Evolutionary conservation across 2,113 vertebrate species (phyloP), one percentile per base, ranked within the genome.

Genomic region (Amphilophus citrinellus): DNA sequence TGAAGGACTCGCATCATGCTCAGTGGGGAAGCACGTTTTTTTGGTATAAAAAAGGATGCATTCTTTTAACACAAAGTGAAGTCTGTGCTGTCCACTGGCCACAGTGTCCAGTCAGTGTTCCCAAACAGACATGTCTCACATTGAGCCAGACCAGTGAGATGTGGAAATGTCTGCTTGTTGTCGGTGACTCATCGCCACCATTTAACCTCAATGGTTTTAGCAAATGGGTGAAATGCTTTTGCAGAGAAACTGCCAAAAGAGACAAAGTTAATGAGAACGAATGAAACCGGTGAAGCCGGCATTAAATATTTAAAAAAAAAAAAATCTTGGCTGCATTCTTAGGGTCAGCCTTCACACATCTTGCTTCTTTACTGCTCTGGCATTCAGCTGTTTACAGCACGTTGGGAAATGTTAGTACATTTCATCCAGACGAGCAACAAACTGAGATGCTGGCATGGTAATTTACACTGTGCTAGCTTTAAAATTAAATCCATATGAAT

Each of bases 121-220:
- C 68, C 58, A 6, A 79, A 87, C 89, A 91, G 87, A 85, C 84
- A 4, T n/a, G 56, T 61, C 83, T 90, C 85, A 86, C 91, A 90
- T 59, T 57, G 57, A 77, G 61, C 66, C 84, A 78, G 88, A 88
- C 89, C 57, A 37, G 14, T 68, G 60, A 81, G 42, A 91, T 90
- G 90, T 95, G 93, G 94, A 95, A 95, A 94, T 80, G 90, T 95
- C 91, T 92, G 86, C 87, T 61, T 68, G 50, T 71, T 76, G 83
- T 59, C 18, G 56, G 66, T 92, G 92, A 94, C 80, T 95, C 87
- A 95, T 75, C 78, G 77, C 79, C 44, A 20, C 83, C 71, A 84
- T 68, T 80, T 76, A 80, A 61, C 77, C 79, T 53, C 18, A 24
- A 91, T 88, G 77, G 82, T 84, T 82, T 90, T 84, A 92, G 58